Evolutionary conservation across 2,113 vertebrate species (phyloP).

Genomic region (Athene noctua): DNA sequence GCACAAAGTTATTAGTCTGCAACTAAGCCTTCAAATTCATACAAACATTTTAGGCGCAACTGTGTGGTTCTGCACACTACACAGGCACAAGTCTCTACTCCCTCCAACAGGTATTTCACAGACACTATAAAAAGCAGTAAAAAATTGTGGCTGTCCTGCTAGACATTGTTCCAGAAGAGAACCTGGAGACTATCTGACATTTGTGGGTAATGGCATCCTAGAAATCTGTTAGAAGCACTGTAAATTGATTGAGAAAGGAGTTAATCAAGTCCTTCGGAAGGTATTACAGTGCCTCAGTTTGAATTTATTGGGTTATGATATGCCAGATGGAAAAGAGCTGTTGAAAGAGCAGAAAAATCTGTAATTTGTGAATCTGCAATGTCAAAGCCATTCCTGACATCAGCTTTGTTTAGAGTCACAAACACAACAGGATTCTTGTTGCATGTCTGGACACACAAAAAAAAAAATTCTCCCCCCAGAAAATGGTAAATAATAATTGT

Average conservation of each 20-base stretch:
- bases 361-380: background rate
- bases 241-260: background rate
- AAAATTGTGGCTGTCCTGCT: background rate
- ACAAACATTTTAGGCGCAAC: background rate
- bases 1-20: background rate
- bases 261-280: constrained; percentile 7
- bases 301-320: background rate
- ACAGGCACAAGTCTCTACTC: background rate
- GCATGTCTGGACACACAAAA: background rate
- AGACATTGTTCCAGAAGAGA: background rate
- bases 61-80: background rate
- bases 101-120: background rate
- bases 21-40: background rate
- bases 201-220: background rate
- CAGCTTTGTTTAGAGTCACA: background rate
- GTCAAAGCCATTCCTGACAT: background rate
- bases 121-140: constrained; percentile 2
- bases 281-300: constrained; percentile 12
- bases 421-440: background rate
- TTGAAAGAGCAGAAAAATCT: constrained; percentile 1
- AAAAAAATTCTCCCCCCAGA: too few species aligned
- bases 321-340: background rate
- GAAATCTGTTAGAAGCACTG: background rate
- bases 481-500: background rate
- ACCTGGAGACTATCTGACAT: background rate